Conservation (phyloP, 1,140 invertebrate genomes). For the Acromyrmex echinatior region DNA sequence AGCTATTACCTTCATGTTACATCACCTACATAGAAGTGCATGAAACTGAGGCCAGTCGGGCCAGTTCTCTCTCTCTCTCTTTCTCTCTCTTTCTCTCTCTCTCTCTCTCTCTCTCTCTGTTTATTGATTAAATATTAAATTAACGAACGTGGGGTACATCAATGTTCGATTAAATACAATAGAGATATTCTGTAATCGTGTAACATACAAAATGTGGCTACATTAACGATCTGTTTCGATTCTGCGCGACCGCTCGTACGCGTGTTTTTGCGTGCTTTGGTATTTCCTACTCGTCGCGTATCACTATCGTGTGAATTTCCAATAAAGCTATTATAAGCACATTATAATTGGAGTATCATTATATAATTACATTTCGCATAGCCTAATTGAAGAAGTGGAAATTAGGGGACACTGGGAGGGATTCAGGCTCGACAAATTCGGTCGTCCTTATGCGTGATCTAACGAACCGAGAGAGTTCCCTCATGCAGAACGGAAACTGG, state of each 20-base stretch:
- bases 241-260: conserved; percentile 64
- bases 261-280: conserved; percentile 33
- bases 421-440: conserved; percentile 36
- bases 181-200: conserved; percentile 54
- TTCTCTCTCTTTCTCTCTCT: neutral
- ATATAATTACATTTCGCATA: neutral
- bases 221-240: conserved; percentile 75
- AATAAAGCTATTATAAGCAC: neutral
- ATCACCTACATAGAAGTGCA: neutral
- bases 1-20: conserved; percentile 3
- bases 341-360: neutral
- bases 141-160: conserved; percentile 70
- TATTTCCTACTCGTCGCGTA: conserved; percentile 41
- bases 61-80: neutral
- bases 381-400: neutral
- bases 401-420: too few relatives aligned
- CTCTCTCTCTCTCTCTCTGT: neutral
- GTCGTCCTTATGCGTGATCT: neutral
- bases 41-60: neutral
- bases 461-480: conserved; percentile 45
- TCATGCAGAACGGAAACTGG: conserved; percentile 77
- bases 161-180: conserved; percentile 74
- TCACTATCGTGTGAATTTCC: conserved; percentile 5
- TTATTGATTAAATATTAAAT: conserved; percentile 77
- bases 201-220: conserved; percentile 71